Base-by-base conservation (phyloP, 2,888 invertebrate species). In the Mactromeris polynyma region DNA sequence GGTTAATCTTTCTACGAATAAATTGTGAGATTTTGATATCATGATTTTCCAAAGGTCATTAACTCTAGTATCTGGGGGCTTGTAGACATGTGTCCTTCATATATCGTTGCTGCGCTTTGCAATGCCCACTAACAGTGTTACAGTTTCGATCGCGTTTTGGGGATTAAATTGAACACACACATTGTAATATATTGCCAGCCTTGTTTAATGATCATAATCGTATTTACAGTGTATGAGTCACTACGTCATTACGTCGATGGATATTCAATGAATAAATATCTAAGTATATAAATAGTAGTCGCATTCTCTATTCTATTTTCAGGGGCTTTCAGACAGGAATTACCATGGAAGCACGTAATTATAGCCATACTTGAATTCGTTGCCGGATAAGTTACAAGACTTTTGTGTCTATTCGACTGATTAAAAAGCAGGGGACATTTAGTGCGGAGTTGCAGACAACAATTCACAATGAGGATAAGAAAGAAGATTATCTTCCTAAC, bases 391-490 rank as follows among this genome's bases (percentile, higher is more conserved):
- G 26, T n/a, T 26, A 26, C 26, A 64, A 64, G 26, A 9, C 54
- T 6, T 54, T 54, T 0, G 54, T n/a, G 19, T 54, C 21, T 6
- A 6, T 9, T 26, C 6, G n/a, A 64, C 3, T n/a, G 58, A 3
- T n/a, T 64, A 11, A n/a, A 64, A n/a, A 19, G 2, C 58, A n/a
- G n/a, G 3, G 26, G 58, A 64, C 26, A 64, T 64, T 64, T 26
- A 64, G 3, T n/a, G 4, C 58, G 2, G 0, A n/a, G 21, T 64
- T 26, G 58, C 58, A 26, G 58, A 6, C 58, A 9, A 26, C n/a
- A 64, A 26, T 64, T 26, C 77, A 83, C 2, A 19, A 84, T 84
- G 84, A 84, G 54, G 38, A 38, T 78, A 0, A 42, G 78, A 51
- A n/a, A 33, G 26, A 83, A 83, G 69, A 1, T 73, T 17, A 11